Conservation (phyloP, 1,140 invertebrate genomes). For the Ceratina australensis region DNA sequence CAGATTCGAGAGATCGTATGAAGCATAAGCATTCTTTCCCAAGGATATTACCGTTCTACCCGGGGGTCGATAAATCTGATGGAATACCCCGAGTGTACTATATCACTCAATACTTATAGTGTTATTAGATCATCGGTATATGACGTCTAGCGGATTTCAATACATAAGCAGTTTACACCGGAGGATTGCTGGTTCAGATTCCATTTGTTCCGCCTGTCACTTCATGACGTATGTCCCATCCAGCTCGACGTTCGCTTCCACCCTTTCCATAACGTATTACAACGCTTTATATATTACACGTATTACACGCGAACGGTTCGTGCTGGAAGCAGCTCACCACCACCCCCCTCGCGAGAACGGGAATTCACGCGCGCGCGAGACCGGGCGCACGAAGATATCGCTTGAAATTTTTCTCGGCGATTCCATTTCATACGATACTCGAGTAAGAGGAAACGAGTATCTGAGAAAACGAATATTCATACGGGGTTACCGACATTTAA, state of each 20-base stretch:
- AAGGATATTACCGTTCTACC: not conserved
- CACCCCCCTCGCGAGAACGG: not conserved
- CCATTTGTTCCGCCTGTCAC: slow-evolving; percentile 80
- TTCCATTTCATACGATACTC: not conserved
- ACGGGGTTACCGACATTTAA: too few species aligned
- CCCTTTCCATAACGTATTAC: slow-evolving; percentile 70
- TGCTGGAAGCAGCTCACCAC: not conserved
- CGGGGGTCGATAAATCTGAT: not conserved
- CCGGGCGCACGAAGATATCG: slow-evolving; percentile 17
- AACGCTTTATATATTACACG: slow-evolving; percentile 65
- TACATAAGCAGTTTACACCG: slow-evolving; percentile 78
- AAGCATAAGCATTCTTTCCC: not conserved
- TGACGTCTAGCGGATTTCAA: slow-evolving; percentile 66
- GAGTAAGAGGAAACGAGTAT: not conserved
- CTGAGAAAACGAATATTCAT: not conserved
- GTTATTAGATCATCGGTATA: slow-evolving; percentile 73
- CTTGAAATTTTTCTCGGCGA: slow-evolving; percentile 15
- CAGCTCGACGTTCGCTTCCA: slow-evolving; percentile 65
- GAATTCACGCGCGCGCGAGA: not conserved
- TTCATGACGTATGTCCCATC: slow-evolving; percentile 77
- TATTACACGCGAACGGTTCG: slow-evolving; percentile 38
- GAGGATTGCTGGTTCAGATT: slow-evolving; percentile 79
- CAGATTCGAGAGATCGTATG: too few species aligned
- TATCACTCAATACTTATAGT: slow-evolving; percentile 59
- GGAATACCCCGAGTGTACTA: not conserved